Conservation (phyloP, 2,797 vertebrate genomes). For the Parauchenoglanis ngamensis region DNA sequence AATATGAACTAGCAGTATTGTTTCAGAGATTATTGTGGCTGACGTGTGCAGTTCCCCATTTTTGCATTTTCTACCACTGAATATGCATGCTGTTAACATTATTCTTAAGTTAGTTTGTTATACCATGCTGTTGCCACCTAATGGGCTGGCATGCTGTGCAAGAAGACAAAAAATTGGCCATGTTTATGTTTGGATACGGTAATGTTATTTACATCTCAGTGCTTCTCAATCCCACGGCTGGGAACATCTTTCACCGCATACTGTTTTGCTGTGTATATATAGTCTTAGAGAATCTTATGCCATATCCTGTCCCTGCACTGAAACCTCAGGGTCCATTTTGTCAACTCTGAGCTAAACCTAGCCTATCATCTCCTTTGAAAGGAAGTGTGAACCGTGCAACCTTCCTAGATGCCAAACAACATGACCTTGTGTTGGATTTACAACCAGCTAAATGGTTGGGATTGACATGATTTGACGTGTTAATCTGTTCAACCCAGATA, state of each 20-base stretch:
- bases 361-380: background rate
- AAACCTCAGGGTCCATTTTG: conserved; percentile 1
- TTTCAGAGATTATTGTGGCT: background rate
- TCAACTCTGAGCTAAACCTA: conserved; percentile 14
- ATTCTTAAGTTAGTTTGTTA: too few relatives aligned
- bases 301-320: background rate
- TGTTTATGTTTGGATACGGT: background rate
- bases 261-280: background rate
- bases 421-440: background rate
- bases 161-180: background rate
- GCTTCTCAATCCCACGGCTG: background rate
- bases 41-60: background rate
- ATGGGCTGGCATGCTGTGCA: background rate
- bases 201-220: background rate
- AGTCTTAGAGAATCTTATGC: background rate
- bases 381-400: background rate
- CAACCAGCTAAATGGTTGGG: too few relatives aligned
- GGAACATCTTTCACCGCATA: background rate
- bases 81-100: too few relatives aligned
- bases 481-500: too few relatives aligned
- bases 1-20: too few relatives aligned
- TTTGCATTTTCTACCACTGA: too few relatives aligned
- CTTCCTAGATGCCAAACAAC: background rate
- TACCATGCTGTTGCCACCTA: too few relatives aligned
- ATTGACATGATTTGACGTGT: too few relatives aligned